These are phyloP conservation scores for Rhinoraja longicauda DNA, from an alignment of 2,797 vertebrate species.

Conservation along the genomic window DNA sequence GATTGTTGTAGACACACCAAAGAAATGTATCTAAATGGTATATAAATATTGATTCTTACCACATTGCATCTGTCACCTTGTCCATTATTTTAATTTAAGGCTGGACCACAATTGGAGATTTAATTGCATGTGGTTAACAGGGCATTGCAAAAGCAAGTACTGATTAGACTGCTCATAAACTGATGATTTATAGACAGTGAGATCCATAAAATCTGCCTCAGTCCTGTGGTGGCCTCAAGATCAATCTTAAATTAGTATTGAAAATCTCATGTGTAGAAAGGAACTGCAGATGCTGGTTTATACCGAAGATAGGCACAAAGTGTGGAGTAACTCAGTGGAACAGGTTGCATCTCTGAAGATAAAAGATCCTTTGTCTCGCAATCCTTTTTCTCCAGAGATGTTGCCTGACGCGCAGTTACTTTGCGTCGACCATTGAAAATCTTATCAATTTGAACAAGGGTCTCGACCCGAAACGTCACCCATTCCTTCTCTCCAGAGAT, in stretches of 20 bases:
- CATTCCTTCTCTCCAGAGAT: no score
- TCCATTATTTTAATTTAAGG: conserved; percentile 8
- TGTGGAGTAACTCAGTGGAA: no score
- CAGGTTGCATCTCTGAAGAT: no score
- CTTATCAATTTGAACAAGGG: no score
- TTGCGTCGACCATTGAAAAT: no score
- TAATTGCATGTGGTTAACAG: not conserved
- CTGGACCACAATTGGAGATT: not conserved
- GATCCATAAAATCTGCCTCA: not conserved
- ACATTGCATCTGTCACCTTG: not conserved
- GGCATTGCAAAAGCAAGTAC: not conserved
- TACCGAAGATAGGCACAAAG: no score
- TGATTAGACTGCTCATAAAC: not conserved
- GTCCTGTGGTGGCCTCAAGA: not conserved
- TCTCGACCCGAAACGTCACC: no score
- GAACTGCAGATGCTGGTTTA: no score
- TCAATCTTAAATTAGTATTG: not conserved
- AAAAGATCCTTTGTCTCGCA: no score
- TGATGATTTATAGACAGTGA: not conserved
- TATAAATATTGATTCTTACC: not conserved
- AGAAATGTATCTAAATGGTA: not conserved
- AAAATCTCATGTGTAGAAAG: not conserved
- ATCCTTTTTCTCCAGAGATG: no score
- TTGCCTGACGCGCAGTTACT: no score
- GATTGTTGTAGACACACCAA: no score